Evolutionary conservation across 2,888 invertebrate genomes (phyloP), one percentile per base, ranked within the genome.

Genomic region (Drosophila percnosoma): DNA sequence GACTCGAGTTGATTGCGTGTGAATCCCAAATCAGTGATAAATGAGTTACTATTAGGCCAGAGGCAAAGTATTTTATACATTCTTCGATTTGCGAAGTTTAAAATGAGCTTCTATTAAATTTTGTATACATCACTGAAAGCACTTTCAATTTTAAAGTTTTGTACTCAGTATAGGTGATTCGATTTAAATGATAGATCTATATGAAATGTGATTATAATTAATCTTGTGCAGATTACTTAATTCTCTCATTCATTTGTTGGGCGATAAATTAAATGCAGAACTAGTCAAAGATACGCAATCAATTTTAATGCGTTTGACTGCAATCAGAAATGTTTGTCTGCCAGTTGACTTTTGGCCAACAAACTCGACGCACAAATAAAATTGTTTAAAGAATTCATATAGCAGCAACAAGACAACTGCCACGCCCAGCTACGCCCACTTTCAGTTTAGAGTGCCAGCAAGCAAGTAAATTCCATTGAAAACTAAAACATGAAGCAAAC

Each of bases 271-370:
- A 49, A 61, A 40, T 36, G 27, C 29, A 58, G n/a, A 4, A n/a
- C 13, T 4, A 40, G 45, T 48, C 29, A n/a, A 42, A 65, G 40
- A 63, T 75, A 68, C 57, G 57, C 72, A 78, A 88, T 90, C 68
- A 89, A 79, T 70, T 83, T 81, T 89, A 90, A 90, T 88, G 89
- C 76, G 81, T 89, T 89, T 65, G 75, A 81, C 90, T 87, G 87
- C 90, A 90, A 75, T 89, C 83, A 73, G 68, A 80, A 82, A 67
- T 78, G 68, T 73, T 60, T 71, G 72, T 66, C 74, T 73, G 74
- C 71, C 76, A 69, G 68, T 70, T 76, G 87, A 83, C 62, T 77
- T 83, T 82, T 73, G 60, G 68, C 66, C 67, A 75, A 68, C 27
- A 59, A 11, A 18, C 33, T 68, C 27, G 40, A 66, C 18, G 42